Base-by-base conservation (phyloP, 2,888 invertebrate genomes). In the Meta bourneti region DNA sequence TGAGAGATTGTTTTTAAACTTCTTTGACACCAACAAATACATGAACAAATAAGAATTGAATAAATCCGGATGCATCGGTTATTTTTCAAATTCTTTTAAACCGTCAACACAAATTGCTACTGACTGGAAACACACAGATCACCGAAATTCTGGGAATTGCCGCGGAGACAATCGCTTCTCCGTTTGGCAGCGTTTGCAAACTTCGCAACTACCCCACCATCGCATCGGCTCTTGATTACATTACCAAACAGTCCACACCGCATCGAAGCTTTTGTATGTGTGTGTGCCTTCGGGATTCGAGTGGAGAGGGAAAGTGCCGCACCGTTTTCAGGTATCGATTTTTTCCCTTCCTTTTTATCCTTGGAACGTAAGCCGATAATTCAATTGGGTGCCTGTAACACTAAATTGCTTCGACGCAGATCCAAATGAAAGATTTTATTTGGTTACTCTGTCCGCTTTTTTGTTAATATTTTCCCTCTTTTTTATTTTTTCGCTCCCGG, bases 151-250 rank as follows among this genome's bases (percentile, higher is more conserved):
- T 9, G 13, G 34, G 34, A 34, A 34, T 34, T 34, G 34, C 61
- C 11, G 8, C 61, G 16, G 61, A 61, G 61, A 61, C 61, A 61
- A 61, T 61, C 61, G 16, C 61, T 16, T 61, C 61, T 34, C 34
- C 34, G 34, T 4, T 34, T 34, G 16, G 61, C 61, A 13, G 61
- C 61, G 13, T 61, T 61, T 13, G 61, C 61, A 61, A 61, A 61
- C 61, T 61, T 61, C 61, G 16, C 61, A 61, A 16, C 61, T 61
- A 9, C 16, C 52, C 78, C 13, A 19, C 52, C 78, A 79, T 16
- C 82, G 61, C 71, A 61, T 86, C 79, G 78, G 86, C 80, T 74
- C 87, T 80, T 88, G 80, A 88, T 88, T 88, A 80, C 74, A 75
- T 75, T 52, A 52, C 52, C 84, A 34, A 61, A 6, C 51, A 72